Conservation (phyloP, 1,140 invertebrate species). For the Zeugodacus cucurbitae region DNA sequence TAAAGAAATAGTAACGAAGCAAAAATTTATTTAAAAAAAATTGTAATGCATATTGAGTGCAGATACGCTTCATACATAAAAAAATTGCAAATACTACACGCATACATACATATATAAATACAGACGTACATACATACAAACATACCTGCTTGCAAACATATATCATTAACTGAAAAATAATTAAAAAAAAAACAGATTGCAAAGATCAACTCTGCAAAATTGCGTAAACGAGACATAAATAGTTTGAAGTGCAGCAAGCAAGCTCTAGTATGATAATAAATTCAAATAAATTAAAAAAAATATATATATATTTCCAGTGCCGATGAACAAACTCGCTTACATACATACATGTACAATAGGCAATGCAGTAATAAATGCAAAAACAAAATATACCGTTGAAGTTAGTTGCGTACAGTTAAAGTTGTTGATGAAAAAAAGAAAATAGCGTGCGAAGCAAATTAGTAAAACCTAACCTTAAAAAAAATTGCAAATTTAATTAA, state of each 20-base stretch:
- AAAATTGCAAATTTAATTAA: background rate
- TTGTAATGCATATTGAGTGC: background rate
- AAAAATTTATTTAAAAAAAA: background rate
- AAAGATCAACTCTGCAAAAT: background rate
- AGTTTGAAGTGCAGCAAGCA: background rate
- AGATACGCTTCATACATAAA: background rate
- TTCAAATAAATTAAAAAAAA: background rate
- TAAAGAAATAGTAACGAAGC: constrained; percentile 24
- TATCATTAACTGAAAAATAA: background rate
- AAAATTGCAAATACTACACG: background rate
- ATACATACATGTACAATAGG: background rate
- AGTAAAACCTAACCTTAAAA: background rate
- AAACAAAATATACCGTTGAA: background rate
- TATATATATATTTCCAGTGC: background rate
- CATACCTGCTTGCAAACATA: background rate
- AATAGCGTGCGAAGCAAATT: background rate
- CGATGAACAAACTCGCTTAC: constrained; percentile 13
- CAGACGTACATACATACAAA: background rate
- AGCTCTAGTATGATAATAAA: background rate
- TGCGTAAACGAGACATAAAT: background rate
- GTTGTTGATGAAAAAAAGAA: background rate
- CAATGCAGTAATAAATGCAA: background rate
- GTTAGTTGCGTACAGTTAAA: background rate
- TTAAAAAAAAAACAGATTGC: background rate
- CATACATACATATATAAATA: background rate